Base-by-base conservation (phyloP, 2,113 vertebrate species). In the Pangasianodon hypophthalmus region DNA sequence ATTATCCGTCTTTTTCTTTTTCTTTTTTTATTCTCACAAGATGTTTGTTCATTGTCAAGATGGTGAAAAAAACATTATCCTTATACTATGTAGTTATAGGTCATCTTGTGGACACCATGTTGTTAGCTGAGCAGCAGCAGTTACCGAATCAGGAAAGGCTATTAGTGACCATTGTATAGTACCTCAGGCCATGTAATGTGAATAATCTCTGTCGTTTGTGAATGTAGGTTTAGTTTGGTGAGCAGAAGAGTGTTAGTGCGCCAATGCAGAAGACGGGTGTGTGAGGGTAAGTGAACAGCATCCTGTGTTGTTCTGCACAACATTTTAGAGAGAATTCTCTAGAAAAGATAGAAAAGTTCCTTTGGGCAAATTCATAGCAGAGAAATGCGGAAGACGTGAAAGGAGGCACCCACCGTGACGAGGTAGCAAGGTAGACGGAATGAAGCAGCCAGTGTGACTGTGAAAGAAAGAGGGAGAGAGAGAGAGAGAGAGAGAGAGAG, bases 401-500 rank as follows among this genome's bases (percentile, higher is more conserved):
- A 58, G n/a, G n/a, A 56, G 52, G 52, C 52, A 83, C n/a, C n/a
- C 7, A 11, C 8, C 0, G 32, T 58, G 18, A 83, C 81, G 37
- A 83, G 50, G 16, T 16, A 83, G 52, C 18, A 21, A 58, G 29
- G 81, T 58, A 41, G 52, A 21, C 24, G 32, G 81, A 58, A 58
- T 41, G 32, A 75, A 82, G 50, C 80, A 84, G 21, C 41, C 5
- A 37, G 52, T 88, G 86, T 56, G 67, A 85, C 32, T 71, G 54
- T 32, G 87, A 86, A 79, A 44, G 48, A 79, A 14, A 18, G n/a
- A 37, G 6, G 21, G 32, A 32, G 32, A 71, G 44, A 46, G 44
- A 77, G 32, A 67, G n/a, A 69, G 54, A 88, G 54, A 79, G 29
- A 73, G 73, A 71, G n/a, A 50, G 82, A 64, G 69, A 84, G 24